Base-by-base conservation (phyloP, 2,797 vertebrate genomes). In the Tamandua tetradactyla region DNA sequence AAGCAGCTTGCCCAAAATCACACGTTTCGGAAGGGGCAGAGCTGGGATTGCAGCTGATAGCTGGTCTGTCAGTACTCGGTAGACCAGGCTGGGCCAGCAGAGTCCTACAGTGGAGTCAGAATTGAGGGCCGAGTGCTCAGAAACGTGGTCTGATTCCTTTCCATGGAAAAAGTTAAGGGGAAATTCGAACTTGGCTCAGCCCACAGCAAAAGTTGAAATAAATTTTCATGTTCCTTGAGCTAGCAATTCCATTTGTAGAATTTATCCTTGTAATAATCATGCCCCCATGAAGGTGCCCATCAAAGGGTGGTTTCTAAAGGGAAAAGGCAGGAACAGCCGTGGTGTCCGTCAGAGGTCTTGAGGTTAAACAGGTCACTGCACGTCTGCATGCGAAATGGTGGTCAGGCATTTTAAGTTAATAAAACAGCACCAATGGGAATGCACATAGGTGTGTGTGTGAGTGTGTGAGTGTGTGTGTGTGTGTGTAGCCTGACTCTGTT, bases 231-330 rank as follows among this genome's bases (percentile, higher is more conserved):
- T 35, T 86, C 22, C 49, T 78, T n/a, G 37, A n/a, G 37, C 30
- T 72, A 47, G 23, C n/a, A 27, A 57, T 83, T 42, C 27, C 18
- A 2, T 87, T 84, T 71, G n/a, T 81, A 72, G 61, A 37, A 15
- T 92, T 84, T 85, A 37, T 74, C 32, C 59, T 62, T 30, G 27
- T 23, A 37, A n/a, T 42, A 84, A 35, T 74, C 57, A 1, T 5
- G 55, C n/a, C 81, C 55, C 6, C 7, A 0, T 17, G 1, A 12
- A 20, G 11, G 12, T 25, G 4, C 55, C 6, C 5, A 0, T 17
- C 1, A 12, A 20, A 8, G 12, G 20, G 4, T 25, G 44, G 15
- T 32, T 69, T n/a, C 5, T 44, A 20, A 27, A 6, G 4, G 83
- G 78, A 49, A 30, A 40, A 64, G 69, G 14, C 4, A 2, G 18